A percentile compares a stretch with the other conserved stretches of the same genome.
Evolutionary conservation across 1,140 invertebrate species (phyloP).

Genomic region (Bombus superbus): DNA sequence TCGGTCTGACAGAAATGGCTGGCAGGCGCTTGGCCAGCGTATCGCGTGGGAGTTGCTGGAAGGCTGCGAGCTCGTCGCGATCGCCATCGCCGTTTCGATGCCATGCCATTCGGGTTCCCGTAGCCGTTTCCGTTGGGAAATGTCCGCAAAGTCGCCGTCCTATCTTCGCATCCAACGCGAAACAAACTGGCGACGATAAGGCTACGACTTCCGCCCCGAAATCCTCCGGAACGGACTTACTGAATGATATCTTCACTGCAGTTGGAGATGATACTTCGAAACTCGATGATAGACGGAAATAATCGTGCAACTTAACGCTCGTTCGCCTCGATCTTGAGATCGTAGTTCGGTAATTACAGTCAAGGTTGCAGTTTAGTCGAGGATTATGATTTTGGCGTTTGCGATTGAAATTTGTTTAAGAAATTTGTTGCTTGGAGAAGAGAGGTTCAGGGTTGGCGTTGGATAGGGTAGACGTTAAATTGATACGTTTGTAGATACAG

Average conservation of each 20-base stretch:
- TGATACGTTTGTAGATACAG: too few species aligned
- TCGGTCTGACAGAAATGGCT: slow-evolving; percentile 17
- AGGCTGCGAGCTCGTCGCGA: not conserved
- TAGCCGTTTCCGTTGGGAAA: slow-evolving; percentile 13
- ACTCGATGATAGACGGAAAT: not conserved
- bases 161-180: not conserved
- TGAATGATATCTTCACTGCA: not conserved
- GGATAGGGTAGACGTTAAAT: too few species aligned
- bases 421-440: too few species aligned
- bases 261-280: not conserved
- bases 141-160: not conserved
- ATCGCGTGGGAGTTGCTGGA: not conserved
- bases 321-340: too few species aligned
- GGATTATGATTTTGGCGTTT: too few species aligned
- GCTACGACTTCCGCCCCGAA: not conserved
- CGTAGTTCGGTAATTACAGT: not conserved
- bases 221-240: not conserved
- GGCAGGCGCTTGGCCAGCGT: not conserved
- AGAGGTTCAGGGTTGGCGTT: too few species aligned
- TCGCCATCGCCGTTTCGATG: slow-evolving; percentile 6
- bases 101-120: not conserved
- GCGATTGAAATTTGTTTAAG: too few species aligned
- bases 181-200: slow-evolving; percentile 15
- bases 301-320: not conserved
- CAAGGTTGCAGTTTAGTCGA: too few species aligned